phyloP scores from a whole-genome alignment of 1,140 invertebrate genomes.

The Solenopsis invicta region DNA sequence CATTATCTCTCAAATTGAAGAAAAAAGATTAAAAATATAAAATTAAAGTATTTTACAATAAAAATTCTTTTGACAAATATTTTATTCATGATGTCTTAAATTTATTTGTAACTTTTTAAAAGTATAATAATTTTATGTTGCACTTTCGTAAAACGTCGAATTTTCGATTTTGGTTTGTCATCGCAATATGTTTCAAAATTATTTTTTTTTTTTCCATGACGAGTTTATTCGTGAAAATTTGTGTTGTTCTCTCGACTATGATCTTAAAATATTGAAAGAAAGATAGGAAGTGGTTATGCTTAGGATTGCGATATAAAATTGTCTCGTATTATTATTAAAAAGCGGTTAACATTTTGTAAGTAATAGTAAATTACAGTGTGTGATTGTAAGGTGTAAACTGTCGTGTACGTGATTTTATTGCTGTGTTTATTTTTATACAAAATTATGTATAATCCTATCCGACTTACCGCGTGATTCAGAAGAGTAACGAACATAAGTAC shows the following conservation, averaged over 20 bases:
- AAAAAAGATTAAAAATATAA: slow-evolving; percentile 12
- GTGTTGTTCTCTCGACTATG: slow-evolving; percentile 58
- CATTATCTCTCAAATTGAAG: background rate
- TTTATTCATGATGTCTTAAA: slow-evolving; percentile 11
- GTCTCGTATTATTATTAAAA: slow-evolving; percentile 29
- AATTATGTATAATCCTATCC: background rate
- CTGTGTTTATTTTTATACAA: background rate
- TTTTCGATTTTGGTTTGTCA: slow-evolving; percentile 18
- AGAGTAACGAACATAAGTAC: background rate
- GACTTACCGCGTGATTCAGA: too few relatives aligned
- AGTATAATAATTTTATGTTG: slow-evolving; percentile 45
- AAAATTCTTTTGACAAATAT: background rate
- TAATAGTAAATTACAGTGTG: slow-evolving; percentile 39
- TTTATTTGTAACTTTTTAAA: slow-evolving; percentile 40
- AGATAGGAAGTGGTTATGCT: background rate
- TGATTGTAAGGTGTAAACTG: slow-evolving; percentile 19
- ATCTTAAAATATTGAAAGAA: slow-evolving; percentile 41
- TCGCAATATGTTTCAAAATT: slow-evolving; percentile 40
- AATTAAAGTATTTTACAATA: background rate
- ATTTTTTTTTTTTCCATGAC: slow-evolving; percentile 31
- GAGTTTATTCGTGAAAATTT: slow-evolving; percentile 17
- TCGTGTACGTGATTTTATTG: slow-evolving; percentile 2
- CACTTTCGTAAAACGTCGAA: slow-evolving; percentile 10
- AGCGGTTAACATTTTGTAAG: slow-evolving; percentile 11
- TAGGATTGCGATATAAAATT: background rate